phyloP scores from a whole-genome alignment of 2,113 vertebrate genomes.

The Morone saxatilis region DNA sequence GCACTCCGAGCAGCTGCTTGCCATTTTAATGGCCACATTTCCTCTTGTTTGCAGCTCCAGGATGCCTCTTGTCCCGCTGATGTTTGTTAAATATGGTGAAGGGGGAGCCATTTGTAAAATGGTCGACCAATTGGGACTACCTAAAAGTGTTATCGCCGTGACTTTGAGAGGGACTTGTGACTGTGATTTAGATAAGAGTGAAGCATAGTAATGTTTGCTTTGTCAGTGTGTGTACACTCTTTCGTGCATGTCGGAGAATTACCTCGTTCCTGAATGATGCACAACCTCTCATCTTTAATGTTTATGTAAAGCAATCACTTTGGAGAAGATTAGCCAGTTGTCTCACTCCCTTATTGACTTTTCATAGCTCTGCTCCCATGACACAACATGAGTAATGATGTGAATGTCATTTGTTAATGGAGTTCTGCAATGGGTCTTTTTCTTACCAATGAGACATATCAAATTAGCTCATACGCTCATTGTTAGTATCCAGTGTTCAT shows the following conservation, averaged over 20 bases:
- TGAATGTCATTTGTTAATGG: constrained; percentile 47
- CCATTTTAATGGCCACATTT: constrained; percentile 51
- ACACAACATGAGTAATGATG: constrained; percentile 52
- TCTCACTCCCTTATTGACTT: constrained; percentile 55
- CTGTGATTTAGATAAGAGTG: constrained; percentile 46
- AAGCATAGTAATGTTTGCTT: constrained; percentile 31
- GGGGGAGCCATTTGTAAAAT: constrained; percentile 43
- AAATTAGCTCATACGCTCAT: constrained; percentile 44
- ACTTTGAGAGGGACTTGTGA: constrained; percentile 56
- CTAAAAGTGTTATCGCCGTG: constrained; percentile 22
- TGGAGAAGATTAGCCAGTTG: constrained; percentile 46
- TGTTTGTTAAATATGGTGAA: constrained; percentile 61
- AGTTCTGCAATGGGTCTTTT: constrained; percentile 43
- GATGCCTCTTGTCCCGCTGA: constrained; percentile 25
- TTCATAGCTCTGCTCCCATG: constrained; percentile 24
- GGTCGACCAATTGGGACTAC: neutral
- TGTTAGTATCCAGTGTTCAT: constrained; percentile 6
- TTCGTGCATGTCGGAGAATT: neutral
- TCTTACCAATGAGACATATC: constrained; percentile 53
- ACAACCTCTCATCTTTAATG: constrained; percentile 46
- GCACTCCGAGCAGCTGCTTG: constrained; percentile 51
- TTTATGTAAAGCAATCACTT: constrained; percentile 49
- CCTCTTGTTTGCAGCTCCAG: constrained; percentile 50
- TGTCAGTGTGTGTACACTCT: neutral
- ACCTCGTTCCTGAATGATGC: constrained; percentile 52